phyloP scores from a whole-genome alignment of 2,113 vertebrate species.

The Nannospalax galili region DNA sequence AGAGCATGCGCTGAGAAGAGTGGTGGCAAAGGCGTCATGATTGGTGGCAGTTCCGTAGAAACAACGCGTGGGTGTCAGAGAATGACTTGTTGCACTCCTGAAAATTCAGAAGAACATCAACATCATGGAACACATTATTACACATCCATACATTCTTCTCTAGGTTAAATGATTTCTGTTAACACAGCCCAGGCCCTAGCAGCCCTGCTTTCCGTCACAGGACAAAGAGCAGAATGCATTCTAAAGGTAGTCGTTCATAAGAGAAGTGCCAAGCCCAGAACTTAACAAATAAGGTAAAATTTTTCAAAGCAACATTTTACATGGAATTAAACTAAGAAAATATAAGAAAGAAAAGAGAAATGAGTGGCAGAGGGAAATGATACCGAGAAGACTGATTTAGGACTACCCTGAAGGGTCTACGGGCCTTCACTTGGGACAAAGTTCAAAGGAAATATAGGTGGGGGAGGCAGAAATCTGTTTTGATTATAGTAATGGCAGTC shows the following conservation, averaged over 20 bases:
- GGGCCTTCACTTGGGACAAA: background rate
- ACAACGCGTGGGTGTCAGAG: background rate
- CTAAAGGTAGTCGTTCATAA: background rate
- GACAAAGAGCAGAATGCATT: background rate
- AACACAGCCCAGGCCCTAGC: background rate
- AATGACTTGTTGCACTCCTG: background rate
- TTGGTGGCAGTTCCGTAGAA: background rate
- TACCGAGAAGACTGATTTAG: background rate
- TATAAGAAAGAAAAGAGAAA: background rate
- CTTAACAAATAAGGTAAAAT: conserved; percentile 9
- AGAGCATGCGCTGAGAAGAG: background rate
- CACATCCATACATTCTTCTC: background rate
- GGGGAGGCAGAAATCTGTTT: background rate
- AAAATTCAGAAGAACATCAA: conserved; percentile 18
- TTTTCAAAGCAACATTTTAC: background rate
- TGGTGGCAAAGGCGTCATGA: background rate
- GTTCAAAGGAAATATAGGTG: conserved; percentile 5
- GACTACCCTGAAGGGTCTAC: background rate
- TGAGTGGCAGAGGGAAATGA: conserved; percentile 1
- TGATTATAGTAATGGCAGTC: background rate
- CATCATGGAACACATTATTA: background rate
- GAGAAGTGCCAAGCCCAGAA: background rate
- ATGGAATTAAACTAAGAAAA: background rate
- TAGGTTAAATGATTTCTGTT: conserved; percentile 19
- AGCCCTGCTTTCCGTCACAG: background rate